Evolutionary conservation across 2,797 vertebrate species (phyloP), one percentile per base, ranked within the genome.

Genomic region (Pteronotus mesoamericanus): DNA sequence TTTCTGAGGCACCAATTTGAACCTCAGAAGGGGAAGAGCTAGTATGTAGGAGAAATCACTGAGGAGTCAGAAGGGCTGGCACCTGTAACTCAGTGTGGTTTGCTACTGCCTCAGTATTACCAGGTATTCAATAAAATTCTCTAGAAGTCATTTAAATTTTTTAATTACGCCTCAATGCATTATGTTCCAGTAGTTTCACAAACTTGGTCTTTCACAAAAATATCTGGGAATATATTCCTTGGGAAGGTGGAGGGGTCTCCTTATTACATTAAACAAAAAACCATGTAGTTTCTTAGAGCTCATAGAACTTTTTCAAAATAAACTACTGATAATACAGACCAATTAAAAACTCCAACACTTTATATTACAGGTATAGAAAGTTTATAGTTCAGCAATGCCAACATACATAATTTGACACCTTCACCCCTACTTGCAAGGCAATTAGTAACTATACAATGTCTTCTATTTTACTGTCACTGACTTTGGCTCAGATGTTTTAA

Each of bases 401-500:
- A 86, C 9, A 96, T 3, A 92, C 66, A 51, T 39, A 48, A 66
- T 59, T 77, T 88, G 80, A 96, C 83, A 96, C 69, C 68, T 94
- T 7, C 78, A 87, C 26, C 64, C 77, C 61, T 85, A 46, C 66
- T 94, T 92, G 88, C 57, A 6, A 11, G 91, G 29, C 16, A 12
- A n/a, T 48, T 72, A 69, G 78, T 85, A 24, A 57, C n/a, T 39
- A 91, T 15, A 78, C 42, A 92, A 11, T 21, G 94, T 86, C 55
- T 92, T 94, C 82, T 34, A 7, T 72, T 95, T 84, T 80, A 91
- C 3, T 9, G 55, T 75, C 26, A 69, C 0, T 24, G 86, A 44
- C 89, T 98, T 96, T 66, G 96, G 77, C 94, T 98, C 96, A 95
- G 95, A 55, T 78, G 51, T 75, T 80, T 96, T 95, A 96, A 91